Evolutionary conservation across 1,140 invertebrate species (phyloP).

Genomic region (Orchestia grillus): DNA sequence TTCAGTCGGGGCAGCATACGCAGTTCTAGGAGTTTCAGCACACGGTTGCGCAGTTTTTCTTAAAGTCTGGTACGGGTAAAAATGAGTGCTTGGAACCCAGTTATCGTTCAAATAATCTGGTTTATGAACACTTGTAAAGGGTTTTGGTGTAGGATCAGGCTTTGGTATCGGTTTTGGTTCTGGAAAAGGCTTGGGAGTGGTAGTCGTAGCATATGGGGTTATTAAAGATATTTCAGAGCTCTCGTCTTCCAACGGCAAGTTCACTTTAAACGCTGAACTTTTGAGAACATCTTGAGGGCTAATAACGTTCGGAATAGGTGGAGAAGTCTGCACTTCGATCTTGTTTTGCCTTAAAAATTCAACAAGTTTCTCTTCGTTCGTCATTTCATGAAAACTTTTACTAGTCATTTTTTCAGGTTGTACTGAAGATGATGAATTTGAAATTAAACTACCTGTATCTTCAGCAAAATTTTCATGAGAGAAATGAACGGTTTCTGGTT

Average conservation of each 20-base stretch:
- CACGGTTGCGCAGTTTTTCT: not conserved
- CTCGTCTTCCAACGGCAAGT: slow-evolving; percentile 25
- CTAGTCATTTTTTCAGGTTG: not conserved
- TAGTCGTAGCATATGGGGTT: not conserved
- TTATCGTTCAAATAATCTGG: not conserved
- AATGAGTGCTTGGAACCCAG: slow-evolving; percentile 1
- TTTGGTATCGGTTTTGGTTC: not conserved
- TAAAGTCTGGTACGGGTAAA: not conserved
- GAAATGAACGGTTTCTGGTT: not conserved
- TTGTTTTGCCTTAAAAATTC: slow-evolving; percentile 42
- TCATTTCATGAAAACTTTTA: slow-evolving; percentile 8
- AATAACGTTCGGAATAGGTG: slow-evolving; percentile 5
- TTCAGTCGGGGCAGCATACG: not conserved
- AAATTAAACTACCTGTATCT: not conserved
- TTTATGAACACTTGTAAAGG: not conserved
- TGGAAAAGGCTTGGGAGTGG: not conserved
- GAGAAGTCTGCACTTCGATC: slow-evolving; percentile 7
- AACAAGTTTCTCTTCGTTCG: slow-evolving; percentile 14
- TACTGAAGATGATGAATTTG: not conserved
- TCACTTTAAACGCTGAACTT: slow-evolving; percentile 26
- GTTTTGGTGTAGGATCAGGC: not conserved
- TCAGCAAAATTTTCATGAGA: not conserved
- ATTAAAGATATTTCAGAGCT: not conserved
- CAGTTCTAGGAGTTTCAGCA: not conserved
- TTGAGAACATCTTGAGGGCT: not conserved